A percentile compares a stretch with the other conserved stretches of the same genome.
These are phyloP conservation scores for Poeciliopsis occidentalis DNA, from an alignment of 2,113 vertebrate genomes.

Conservation along the genomic window DNA sequence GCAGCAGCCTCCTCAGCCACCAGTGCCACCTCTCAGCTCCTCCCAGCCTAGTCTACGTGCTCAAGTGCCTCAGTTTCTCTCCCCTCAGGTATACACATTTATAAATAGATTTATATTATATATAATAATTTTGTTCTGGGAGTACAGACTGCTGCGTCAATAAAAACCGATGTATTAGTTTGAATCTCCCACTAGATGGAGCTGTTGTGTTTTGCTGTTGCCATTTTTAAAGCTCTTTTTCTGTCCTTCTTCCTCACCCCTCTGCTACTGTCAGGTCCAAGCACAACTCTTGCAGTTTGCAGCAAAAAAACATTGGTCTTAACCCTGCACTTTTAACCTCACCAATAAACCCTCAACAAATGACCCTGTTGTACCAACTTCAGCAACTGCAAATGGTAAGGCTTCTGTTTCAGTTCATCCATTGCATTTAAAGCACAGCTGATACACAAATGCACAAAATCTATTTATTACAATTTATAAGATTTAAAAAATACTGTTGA, in stretches of 20 bases:
- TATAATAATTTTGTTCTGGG: not conserved
- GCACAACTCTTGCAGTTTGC: conserved; percentile 99
- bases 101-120: no score
- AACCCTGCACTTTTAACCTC: conserved; percentile 99
- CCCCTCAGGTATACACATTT: conserved; percentile 89
- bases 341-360: conserved; percentile 99
- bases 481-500: no score
- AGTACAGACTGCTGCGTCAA: not conserved
- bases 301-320: conserved; percentile 99
- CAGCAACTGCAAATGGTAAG: conserved; percentile 99
- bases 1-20: conserved; percentile 85
- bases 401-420: conserved; percentile 7
- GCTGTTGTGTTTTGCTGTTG: not conserved
- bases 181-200: not conserved
- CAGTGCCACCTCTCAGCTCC: conserved; percentile 96
- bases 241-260: not conserved
- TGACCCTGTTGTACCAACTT: conserved; percentile 99
- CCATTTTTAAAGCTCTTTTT: not conserved
- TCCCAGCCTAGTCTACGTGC: conserved; percentile 99
- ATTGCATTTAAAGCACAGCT: not conserved
- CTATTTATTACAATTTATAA: no score
- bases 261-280: conserved; percentile 88
- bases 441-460: no score
- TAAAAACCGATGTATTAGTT: no score
- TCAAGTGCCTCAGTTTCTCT: conserved; percentile 99